These are phyloP conservation scores for Ferdinandea cuprea DNA, from an alignment of 2,888 invertebrate species.

Conservation along the genomic window DNA sequence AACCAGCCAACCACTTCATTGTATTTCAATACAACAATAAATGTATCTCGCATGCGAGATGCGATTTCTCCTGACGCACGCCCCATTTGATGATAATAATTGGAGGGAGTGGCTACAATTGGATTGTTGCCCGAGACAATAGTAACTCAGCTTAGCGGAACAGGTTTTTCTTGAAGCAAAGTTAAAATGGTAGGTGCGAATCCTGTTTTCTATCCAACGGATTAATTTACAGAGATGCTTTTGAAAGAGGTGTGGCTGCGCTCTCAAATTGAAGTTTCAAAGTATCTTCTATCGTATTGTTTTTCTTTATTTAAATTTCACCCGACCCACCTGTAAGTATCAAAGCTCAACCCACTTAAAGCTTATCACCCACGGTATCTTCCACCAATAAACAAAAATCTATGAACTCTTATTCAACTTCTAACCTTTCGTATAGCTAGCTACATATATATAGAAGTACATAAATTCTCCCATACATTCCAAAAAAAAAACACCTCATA, in stretches of 20 bases:
- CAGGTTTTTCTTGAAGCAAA: conserved; percentile 55
- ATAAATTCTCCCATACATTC: conserved; percentile 10
- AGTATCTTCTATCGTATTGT: background rate
- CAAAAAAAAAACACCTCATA: conserved; percentile 6
- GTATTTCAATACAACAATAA: conserved; percentile 47
- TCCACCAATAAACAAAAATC: conserved; percentile 49
- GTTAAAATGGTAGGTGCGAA: background rate
- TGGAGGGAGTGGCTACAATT: conserved; percentile 39
- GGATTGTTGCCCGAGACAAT: conserved; percentile 59
- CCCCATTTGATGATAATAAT: conserved; percentile 38
- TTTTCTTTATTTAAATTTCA: too few species aligned
- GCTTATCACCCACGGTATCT: conserved; percentile 26
- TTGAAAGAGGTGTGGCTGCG: conserved; percentile 3
- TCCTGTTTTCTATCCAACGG: background rate
- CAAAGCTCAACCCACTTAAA: conserved; percentile 5
- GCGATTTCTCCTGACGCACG: conserved; percentile 25
- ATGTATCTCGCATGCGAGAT: conserved; percentile 40
- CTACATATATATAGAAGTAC: conserved; percentile 26
- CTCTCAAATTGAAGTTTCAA: background rate
- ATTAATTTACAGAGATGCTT: background rate
- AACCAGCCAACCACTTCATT: conserved; percentile 56
- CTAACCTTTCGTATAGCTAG: conserved; percentile 22
- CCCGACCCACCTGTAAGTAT: background rate
- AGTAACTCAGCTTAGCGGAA: conserved; percentile 40
- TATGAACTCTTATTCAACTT: conserved; percentile 58